Conservation (phyloP, 2,888 invertebrate species). For the Crocallis elinguaria region DNA sequence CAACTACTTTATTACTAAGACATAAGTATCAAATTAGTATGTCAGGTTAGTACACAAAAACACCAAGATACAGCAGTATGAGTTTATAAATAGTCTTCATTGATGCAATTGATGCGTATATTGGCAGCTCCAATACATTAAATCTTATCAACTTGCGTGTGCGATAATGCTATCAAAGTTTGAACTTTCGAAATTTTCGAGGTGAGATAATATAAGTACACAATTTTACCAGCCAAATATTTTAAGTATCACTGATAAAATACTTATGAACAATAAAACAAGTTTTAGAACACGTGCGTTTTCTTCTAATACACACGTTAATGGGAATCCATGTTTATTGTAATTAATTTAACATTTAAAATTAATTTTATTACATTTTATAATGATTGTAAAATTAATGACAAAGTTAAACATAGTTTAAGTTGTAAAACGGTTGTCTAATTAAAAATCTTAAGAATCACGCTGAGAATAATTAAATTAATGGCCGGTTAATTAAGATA, state of each 20-base stretch:
- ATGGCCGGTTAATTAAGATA: conserved; percentile 11
- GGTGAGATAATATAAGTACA: neutral
- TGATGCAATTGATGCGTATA: conserved; percentile 3
- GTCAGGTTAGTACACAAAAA: neutral
- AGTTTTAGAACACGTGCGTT: too few species aligned
- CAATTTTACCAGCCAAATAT: neutral
- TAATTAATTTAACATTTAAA: too few species aligned
- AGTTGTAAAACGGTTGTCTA: conserved; percentile 12
- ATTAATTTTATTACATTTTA: conserved; percentile 1
- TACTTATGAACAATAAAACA: too few species aligned
- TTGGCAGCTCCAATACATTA: conserved; percentile 12
- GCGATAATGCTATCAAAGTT: conserved; percentile 18
- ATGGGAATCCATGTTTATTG: too few species aligned
- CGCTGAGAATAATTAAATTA: conserved; percentile 4
- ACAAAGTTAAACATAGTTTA: too few species aligned
- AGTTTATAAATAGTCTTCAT: conserved; percentile 12
- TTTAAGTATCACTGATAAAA: too few species aligned
- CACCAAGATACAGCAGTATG: neutral
- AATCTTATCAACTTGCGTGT: conserved; percentile 11
- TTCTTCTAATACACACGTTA: too few species aligned
- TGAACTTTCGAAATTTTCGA: conserved; percentile 25
- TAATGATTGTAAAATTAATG: conserved; percentile 9
- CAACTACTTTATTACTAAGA: neutral
- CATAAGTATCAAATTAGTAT: conserved; percentile 5
- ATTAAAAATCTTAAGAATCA: conserved; percentile 3